phyloP scores from a whole-genome alignment of 2,797 vertebrate genomes.

The Enoplosus armatus region DNA sequence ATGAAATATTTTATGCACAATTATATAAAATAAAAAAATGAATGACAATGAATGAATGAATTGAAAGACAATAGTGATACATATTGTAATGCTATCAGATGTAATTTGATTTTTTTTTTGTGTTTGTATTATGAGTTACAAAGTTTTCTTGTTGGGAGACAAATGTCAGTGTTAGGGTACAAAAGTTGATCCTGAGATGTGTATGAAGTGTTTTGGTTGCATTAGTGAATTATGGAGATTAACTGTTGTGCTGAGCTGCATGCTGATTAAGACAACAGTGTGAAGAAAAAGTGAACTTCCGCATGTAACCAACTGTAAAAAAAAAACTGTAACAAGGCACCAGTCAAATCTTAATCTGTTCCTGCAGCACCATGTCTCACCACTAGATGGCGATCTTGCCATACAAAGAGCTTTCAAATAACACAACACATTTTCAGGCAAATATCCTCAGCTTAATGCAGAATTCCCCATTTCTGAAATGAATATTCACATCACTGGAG shows the following conservation, averaged over 20 bases:
- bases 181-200: neutral
- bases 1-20: neutral
- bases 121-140: neutral
- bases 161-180: neutral
- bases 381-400: constrained; percentile 70
- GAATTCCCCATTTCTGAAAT: constrained; percentile 23
- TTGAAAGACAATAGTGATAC: neutral
- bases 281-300: neutral
- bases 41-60: neutral
- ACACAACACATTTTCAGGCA: neutral
- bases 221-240: neutral
- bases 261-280: neutral
- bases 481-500: constrained; percentile 23
- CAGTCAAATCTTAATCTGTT: neutral
- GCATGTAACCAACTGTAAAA: neutral
- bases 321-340: neutral
- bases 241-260: neutral
- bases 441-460: constrained; percentile 3
- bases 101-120: neutral
- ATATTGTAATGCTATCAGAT: neutral
- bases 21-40: too few relatives aligned
- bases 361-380: constrained; percentile 25
- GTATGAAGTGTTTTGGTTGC: neutral
- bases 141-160: neutral
- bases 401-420: constrained; percentile 12